These are phyloP conservation scores for Apodemia mormo DNA, from an alignment of 2,888 invertebrate genomes.

Conservation along the genomic window DNA sequence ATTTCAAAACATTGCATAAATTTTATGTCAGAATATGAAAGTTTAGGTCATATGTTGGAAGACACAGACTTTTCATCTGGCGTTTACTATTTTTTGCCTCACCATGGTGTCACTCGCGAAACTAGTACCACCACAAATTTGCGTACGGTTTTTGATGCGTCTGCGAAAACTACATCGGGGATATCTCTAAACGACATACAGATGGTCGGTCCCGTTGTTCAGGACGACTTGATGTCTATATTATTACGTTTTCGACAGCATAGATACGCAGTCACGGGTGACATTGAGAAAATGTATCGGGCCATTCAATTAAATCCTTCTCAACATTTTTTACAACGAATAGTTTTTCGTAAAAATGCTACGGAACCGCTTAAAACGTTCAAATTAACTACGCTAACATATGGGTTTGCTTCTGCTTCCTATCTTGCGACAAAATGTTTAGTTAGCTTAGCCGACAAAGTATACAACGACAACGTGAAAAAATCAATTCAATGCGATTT, in stretches of 20 bases:
- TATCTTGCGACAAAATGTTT: neutral
- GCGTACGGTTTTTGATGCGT: neutral
- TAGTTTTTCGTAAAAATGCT: neutral
- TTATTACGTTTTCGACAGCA: neutral
- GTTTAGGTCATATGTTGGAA: constrained; percentile 38
- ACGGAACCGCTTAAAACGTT: neutral
- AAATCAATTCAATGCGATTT: neutral
- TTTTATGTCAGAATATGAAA: constrained; percentile 39
- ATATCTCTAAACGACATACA: neutral
- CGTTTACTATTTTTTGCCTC: neutral
- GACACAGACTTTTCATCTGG: neutral
- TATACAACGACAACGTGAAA: neutral
- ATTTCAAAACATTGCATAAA: constrained; percentile 30
- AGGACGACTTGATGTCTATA: too few species aligned
- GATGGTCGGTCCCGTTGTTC: neutral
- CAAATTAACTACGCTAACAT: neutral
- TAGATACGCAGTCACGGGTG: neutral
- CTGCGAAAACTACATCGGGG: neutral
- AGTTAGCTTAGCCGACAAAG: neutral
- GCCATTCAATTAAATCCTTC: neutral
- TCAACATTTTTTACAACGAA: neutral
- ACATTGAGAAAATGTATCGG: neutral
- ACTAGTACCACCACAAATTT: neutral
- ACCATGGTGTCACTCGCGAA: neutral
- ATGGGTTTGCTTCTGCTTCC: neutral